Conservation (phyloP, 2,888 invertebrate genomes). For the Orchestes rusci region DNA sequence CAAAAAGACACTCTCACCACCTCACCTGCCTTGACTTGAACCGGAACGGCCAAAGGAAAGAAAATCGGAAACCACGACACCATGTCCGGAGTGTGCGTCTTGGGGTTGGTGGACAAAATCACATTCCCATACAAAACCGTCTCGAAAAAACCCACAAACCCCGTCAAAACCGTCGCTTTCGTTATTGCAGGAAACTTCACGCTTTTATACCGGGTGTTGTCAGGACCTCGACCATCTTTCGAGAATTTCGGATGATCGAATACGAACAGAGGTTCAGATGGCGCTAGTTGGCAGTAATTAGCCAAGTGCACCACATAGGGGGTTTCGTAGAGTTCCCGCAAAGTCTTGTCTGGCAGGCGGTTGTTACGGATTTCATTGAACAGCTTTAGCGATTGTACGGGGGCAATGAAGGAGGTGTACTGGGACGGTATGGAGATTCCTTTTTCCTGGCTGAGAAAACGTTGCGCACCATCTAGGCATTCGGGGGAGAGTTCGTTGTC, state of each 20-base stretch:
- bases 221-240: constrained; percentile 1
- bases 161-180: constrained; percentile 77
- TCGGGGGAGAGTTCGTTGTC: constrained; percentile 99
- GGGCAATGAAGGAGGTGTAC: constrained; percentile 87
- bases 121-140: constrained; percentile 78
- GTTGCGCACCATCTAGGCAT: constrained; percentile 90
- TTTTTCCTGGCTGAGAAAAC: constrained; percentile 73
- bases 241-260: constrained; percentile 80
- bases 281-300: constrained; percentile 72
- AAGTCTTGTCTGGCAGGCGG: constrained; percentile 48
- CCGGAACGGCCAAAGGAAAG: constrained; percentile 47
- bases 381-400: constrained; percentile 84
- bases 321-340: constrained; percentile 61
- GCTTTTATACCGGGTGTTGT: constrained; percentile 55
- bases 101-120: constrained; percentile 82
- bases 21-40: constrained; percentile 64
- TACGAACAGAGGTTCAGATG: constrained; percentile 68
- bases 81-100: constrained; percentile 85
- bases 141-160: constrained; percentile 95
- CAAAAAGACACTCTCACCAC: constrained; percentile 77
- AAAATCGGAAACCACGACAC: constrained; percentile 43
- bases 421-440: constrained; percentile 87
- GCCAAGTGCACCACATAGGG: constrained; percentile 86
- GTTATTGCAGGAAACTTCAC: constrained; percentile 15
- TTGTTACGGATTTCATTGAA: constrained; percentile 65